phyloP scores from a whole-genome alignment of 2,888 invertebrate species.

The Sturmia bella region DNA sequence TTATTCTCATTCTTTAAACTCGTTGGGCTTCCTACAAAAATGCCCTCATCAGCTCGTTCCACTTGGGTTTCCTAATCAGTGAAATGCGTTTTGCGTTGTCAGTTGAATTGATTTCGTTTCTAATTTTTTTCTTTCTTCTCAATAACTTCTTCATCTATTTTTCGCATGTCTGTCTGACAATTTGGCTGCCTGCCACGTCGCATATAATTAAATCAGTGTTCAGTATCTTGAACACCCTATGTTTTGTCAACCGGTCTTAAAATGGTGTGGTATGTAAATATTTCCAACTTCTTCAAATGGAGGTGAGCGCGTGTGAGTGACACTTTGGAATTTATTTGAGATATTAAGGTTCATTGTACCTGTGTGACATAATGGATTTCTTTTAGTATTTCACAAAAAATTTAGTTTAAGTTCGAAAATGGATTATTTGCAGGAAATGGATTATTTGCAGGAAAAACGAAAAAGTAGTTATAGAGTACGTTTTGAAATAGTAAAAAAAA shows the following conservation, averaged over 20 bases:
- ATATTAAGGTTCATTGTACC: no score
- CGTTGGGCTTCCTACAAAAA: slow-evolving; percentile 41
- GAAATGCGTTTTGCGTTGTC: slow-evolving; percentile 77
- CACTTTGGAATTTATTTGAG: background rate
- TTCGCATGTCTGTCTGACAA: slow-evolving; percentile 30
- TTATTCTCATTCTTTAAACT: slow-evolving; percentile 62
- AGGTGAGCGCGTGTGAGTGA: background rate
- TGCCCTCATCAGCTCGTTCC: slow-evolving; percentile 59
- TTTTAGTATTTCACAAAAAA: no score
- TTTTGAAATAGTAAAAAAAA: no score
- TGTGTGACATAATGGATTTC: no score
- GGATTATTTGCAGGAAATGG: no score
- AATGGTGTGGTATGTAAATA: slow-evolving; percentile 22
- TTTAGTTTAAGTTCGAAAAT: no score
- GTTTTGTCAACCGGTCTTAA: slow-evolving; percentile 60
- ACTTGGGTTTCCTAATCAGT: slow-evolving; percentile 74
- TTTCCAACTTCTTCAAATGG: background rate
- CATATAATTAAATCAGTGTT: slow-evolving; percentile 72
- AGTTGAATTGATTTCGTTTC: slow-evolving; percentile 71
- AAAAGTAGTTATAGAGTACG: no score
- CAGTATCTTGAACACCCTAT: slow-evolving; percentile 71
- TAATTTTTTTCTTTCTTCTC: slow-evolving; percentile 58
- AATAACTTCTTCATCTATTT: slow-evolving; percentile 36
- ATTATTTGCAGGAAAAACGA: no score
- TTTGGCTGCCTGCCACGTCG: slow-evolving; percentile 38